Percentiles rank a stretch among this genome's conserved stretches.
Evolutionary conservation across 2,113 vertebrate species (phyloP).

Genomic region (Climacteris rufus): DNA sequence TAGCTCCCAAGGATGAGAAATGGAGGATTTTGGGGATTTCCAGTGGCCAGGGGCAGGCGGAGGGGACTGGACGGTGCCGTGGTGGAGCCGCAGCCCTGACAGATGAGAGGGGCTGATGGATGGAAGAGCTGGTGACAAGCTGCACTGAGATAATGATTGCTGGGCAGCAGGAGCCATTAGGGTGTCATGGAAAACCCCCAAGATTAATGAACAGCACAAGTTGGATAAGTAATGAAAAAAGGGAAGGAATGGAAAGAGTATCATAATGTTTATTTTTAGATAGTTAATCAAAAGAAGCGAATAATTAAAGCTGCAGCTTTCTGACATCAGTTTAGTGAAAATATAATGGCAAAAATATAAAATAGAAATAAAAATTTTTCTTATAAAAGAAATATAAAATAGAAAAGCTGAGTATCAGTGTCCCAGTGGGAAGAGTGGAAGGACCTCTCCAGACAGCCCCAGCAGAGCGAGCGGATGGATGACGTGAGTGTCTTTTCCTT

Average conservation of each 20-base stretch:
- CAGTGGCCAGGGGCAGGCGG: background rate
- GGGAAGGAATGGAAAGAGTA: background rate
- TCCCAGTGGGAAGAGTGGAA: background rate
- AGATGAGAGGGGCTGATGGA: conserved; percentile 49
- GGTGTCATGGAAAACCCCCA: conserved; percentile 48
- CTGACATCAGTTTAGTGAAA: background rate
- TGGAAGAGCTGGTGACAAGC: conserved; percentile 38
- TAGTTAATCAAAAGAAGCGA: background rate
- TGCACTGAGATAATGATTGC: conserved; percentile 52
- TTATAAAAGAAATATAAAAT: background rate
- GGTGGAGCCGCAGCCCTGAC: background rate
- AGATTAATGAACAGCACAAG: conserved; percentile 48
- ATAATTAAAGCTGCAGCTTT: conserved; percentile 23
- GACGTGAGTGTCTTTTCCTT: background rate
- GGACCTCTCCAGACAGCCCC: background rate
- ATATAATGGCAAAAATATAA: background rate
- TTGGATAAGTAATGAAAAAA: conserved; percentile 31
- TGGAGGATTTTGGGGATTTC: background rate
- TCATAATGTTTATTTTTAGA: conserved; percentile 45
- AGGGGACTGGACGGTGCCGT: background rate
- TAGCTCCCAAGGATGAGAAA: background rate
- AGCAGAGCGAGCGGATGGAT: background rate
- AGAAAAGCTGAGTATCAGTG: background rate
- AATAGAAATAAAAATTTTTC: background rate
- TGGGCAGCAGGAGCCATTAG: conserved; percentile 61